These are phyloP conservation scores for Tyrannus savana DNA, from an alignment of 2,113 vertebrate species.

Conservation along the genomic window DNA sequence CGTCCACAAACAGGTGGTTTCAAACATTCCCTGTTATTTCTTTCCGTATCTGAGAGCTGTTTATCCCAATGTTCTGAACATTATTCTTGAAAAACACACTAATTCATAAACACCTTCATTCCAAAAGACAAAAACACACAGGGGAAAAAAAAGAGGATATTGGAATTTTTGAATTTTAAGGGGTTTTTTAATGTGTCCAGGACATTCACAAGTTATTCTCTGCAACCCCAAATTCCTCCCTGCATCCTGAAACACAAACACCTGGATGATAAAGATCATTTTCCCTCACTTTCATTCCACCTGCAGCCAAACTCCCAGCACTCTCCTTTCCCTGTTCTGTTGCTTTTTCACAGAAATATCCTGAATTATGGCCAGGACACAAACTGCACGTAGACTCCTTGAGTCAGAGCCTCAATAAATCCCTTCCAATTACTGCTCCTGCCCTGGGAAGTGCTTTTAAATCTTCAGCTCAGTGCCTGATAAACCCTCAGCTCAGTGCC, in stretches of 20 bases:
- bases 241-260: neutral
- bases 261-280: neutral
- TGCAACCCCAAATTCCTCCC: neutral
- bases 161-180: neutral
- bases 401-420: neutral
- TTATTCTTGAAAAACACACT: neutral
- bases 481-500: neutral
- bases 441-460: neutral
- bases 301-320: neutral
- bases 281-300: neutral
- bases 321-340: neutral
- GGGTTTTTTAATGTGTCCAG: neutral
- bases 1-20: neutral
- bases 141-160: fast-evolving
- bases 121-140: neutral
- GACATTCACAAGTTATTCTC: neutral
- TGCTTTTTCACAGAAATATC: neutral
- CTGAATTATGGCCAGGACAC: neutral
- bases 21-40: neutral
- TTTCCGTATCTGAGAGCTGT: neutral
- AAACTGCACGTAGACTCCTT: neutral
- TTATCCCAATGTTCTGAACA: neutral
- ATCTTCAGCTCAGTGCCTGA: neutral
- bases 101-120: neutral
- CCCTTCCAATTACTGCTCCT: neutral